Evolutionary conservation across 2,797 vertebrate species (phyloP), one percentile per base, ranked within the genome.

Genomic region (Crocodylus rhombifer): DNA sequence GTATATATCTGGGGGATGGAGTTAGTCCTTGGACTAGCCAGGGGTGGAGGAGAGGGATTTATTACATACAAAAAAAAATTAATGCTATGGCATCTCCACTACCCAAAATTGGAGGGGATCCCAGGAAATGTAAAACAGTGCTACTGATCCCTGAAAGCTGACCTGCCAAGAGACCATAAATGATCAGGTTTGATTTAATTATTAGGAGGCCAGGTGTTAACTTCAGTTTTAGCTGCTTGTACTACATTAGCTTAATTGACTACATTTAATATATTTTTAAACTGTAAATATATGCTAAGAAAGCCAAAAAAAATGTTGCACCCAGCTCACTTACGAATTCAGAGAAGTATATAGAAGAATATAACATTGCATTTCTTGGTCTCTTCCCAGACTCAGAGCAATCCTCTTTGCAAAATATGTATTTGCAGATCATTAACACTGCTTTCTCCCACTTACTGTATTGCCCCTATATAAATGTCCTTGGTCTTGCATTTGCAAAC

Each of bases 1-100:
- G 86, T 91, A 83, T 87, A 61, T 90, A 87, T 94, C 84, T 90
- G 90, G 88, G 25, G 30, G 89, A 17, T 90, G 64, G 69, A 33
- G 62, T 89, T 88, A 82, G 85, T 88, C 79, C 77, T 77, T 77
- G 62, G n/a, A 30, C 93, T 96, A 95, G 94, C 85, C 4, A 4
- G 63, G 56, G 82, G 92, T 93, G 63, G 86, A 79, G 79, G 64
- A 87, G 51, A 80, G 30, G 77, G 10, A 85, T 36, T 42, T 4
- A 3, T 84, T 60, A 33, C 84, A 60, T 76, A 17, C 0, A 1
- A 75, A 57, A 51, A 77, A 77, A 74, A 93, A 57, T 10, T 75
- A 82, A 90, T 74, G 0, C 0, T n/a, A 5, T 84, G 74, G 7
- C 2, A 7, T 89, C 91, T 86, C 79, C 69, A 74, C 6, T 16